Percentiles rank a stretch among this genome's conserved stretches.
phyloP scores from a whole-genome alignment of 2,113 vertebrate genomes.

The Atractosteus spatula region DNA sequence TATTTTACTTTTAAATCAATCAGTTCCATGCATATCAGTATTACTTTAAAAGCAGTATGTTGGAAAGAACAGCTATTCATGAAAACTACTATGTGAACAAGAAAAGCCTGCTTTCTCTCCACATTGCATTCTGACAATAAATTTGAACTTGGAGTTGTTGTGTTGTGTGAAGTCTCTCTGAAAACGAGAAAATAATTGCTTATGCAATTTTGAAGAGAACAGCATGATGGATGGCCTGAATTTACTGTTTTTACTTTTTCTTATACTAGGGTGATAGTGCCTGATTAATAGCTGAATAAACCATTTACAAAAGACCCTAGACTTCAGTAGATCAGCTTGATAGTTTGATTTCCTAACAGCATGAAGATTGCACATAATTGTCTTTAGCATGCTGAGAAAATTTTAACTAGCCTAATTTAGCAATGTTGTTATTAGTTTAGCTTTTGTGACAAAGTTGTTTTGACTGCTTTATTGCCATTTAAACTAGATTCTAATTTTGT shows the following conservation, averaged over 20 bases:
- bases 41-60: constrained; percentile 58
- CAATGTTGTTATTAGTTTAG: too few species aligned
- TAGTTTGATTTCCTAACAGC: constrained; percentile 13
- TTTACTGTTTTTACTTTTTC: constrained; percentile 65
- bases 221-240: constrained; percentile 64
- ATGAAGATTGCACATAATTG: not conserved
- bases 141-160: constrained; percentile 44
- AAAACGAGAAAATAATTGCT: constrained; percentile 55
- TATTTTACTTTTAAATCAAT: not conserved
- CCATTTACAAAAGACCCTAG: constrained; percentile 31
- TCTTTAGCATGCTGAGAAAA: too few species aligned
- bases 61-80: constrained; percentile 55
- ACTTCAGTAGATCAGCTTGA: constrained; percentile 21
- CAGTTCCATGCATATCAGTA: constrained; percentile 34
- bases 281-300: constrained; percentile 63
- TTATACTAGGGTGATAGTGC: constrained; percentile 59
- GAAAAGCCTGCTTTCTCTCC: constrained; percentile 43
- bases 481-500: too few species aligned
- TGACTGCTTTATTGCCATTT: too few species aligned
- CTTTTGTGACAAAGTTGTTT: too few species aligned
- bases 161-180: constrained; percentile 63
- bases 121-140: constrained; percentile 61
- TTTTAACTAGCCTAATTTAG: too few species aligned
- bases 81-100: constrained; percentile 63
- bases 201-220: constrained; percentile 51